A percentile compares a stretch with the other conserved stretches of the same genome.
Conservation (phyloP, 2,113 vertebrate genomes). For the Bos indicus region DNA sequence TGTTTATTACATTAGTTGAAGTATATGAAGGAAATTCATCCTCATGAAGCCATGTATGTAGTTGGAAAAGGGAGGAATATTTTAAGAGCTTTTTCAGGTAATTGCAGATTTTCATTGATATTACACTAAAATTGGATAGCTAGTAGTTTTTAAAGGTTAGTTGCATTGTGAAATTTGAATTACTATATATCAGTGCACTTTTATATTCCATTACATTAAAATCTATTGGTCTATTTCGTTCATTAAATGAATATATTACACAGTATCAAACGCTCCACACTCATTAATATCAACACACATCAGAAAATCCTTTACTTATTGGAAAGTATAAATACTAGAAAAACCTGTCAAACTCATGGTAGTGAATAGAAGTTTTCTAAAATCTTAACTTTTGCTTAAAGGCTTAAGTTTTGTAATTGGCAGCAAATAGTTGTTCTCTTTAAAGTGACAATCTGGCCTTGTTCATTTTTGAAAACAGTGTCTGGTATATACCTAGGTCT, state of each 20-base stretch:
- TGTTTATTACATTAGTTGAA: background rate
- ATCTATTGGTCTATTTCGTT: background rate
- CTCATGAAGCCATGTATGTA: background rate
- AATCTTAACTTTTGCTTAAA: constrained; percentile 16
- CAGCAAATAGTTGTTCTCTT: background rate
- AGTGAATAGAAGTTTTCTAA: background rate
- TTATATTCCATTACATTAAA: background rate
- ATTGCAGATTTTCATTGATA: background rate
- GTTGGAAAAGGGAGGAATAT: background rate
- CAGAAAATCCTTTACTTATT: background rate
- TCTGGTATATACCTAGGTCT: background rate
- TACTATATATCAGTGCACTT: background rate
- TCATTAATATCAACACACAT: background rate
- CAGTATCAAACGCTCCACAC: background rate
- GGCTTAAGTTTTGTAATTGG: background rate
- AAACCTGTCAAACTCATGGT: background rate
- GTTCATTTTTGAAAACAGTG: background rate
- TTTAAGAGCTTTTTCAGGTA: background rate
- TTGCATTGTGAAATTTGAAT: constrained; percentile 6
- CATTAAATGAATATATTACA: background rate
- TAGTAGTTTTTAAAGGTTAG: background rate
- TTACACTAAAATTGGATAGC: background rate
- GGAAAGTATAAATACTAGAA: background rate
- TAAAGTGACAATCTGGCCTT: background rate
- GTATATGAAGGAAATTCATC: background rate